A percentile compares a stretch with the other conserved stretches of the same genome.
Evolutionary conservation across 2,797 vertebrate species (phyloP).

Genomic region (Ctenopoma kingsleyae): DNA sequence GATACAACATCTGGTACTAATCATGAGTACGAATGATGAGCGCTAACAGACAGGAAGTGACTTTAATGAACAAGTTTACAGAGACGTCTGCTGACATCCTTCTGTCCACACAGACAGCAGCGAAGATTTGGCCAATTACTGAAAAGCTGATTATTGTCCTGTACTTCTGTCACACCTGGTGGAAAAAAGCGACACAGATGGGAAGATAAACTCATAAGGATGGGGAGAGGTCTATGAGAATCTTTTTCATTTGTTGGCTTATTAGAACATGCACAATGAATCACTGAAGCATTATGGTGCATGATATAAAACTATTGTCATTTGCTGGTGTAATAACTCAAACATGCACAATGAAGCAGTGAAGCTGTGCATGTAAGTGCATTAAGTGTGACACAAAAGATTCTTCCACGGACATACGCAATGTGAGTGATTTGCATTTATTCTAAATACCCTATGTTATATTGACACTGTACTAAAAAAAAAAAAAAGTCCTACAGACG

Average conservation of each 20-base stretch:
- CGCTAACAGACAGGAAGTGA: slow-evolving; percentile 39
- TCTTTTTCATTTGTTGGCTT: slow-evolving; percentile 34
- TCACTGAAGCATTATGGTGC: slow-evolving; percentile 10
- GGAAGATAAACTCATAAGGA: slow-evolving; percentile 17
- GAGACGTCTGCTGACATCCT: slow-evolving; percentile 34
- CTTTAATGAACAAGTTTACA: slow-evolving; percentile 48
- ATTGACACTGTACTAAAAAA: slow-evolving; percentile 23
- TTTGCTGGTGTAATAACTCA: slow-evolving; percentile 40
- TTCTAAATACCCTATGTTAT: slow-evolving; percentile 9
- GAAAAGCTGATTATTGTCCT: slow-evolving; percentile 36
- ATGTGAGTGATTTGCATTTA: slow-evolving; percentile 30
- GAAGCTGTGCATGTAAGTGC: slow-evolving; percentile 6
- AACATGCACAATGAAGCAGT: slow-evolving; percentile 29
- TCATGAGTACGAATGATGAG: slow-evolving; percentile 48
- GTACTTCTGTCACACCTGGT: slow-evolving; percentile 38
- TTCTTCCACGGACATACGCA: background rate
- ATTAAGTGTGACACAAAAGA: slow-evolving; percentile 28
- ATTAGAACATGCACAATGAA: slow-evolving; percentile 43
- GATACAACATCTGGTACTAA: slow-evolving; percentile 59
- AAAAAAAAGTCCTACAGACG: slow-evolving; percentile 41
- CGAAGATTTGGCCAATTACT: slow-evolving; percentile 49
- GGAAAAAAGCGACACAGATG: slow-evolving; percentile 35
- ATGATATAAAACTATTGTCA: slow-evolving; percentile 23
- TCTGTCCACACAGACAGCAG: slow-evolving; percentile 46
- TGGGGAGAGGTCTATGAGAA: background rate